Evolutionary conservation across 2,113 vertebrate species (phyloP), one percentile per base, ranked within the genome.

Genomic region (Poeciliopsis retropinna): DNA sequence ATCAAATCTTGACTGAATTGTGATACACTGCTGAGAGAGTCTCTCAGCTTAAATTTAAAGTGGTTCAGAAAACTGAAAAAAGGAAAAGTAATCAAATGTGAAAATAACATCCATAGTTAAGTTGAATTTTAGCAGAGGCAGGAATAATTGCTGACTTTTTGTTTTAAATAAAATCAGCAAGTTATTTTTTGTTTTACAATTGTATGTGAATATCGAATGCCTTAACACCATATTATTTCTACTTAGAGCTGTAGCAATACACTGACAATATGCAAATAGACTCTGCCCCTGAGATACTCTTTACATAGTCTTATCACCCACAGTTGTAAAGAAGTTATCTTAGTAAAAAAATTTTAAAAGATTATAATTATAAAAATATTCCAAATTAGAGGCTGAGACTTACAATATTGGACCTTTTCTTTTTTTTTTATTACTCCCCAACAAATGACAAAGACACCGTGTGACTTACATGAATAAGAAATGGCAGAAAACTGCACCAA

Each of bases 401-500:
- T 57, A 8, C 8, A 25, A 57, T 10, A n/a, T 47, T 47, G 44
- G 25, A 25, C 51, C 0, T 0, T 32, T 32, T 17, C 2, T 47
- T 47, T 44, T 44, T 14, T 47, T 47, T 47, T 1, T n/a, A 17
- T 3, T n/a, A 57, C 11, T 57, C 25, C 25, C 51, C 7, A 57
- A 5, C 51, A 57, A 57, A 32, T 65, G 54, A 51, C n/a, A 60
- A 62, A 51, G 10, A 12, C 4, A n/a, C 4, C 2, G 6, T 72
- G 61, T 76, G 47, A 75, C 67, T 8, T 63, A 19, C 60, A 47
- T 19, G 47, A 76, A 81, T 0, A 67, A 41, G 64, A 67, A 66
- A 78, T 62, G 51, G 63, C 76, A 57, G 60, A 44, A 79, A 82
- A 77, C 31, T 63, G 70, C 64, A 68, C 60, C 63, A 79, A 82